These are phyloP conservation scores for Mohoua ochrocephala DNA, from an alignment of 2,113 vertebrate species.

Conservation along the genomic window DNA sequence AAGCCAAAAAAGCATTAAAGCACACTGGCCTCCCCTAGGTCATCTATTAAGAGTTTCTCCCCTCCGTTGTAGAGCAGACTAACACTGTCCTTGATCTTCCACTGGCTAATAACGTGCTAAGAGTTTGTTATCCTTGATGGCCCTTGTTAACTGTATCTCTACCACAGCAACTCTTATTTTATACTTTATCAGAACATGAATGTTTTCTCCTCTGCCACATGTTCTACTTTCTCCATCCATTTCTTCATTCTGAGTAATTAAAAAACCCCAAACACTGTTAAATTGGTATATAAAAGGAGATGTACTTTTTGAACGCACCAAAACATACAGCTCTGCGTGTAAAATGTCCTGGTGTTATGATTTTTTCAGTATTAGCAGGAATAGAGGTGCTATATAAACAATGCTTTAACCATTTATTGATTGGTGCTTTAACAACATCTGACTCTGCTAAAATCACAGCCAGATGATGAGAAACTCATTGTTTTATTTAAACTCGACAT, in stretches of 20 bases:
- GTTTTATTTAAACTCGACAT: not conserved
- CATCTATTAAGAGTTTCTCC: slow-evolving; percentile 12
- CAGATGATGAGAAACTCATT: not conserved
- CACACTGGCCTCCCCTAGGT: slow-evolving; percentile 14
- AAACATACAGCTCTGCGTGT: not conserved
- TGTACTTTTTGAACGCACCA: not conserved
- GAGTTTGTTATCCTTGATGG: not conserved
- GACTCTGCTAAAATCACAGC: slow-evolving; percentile 1
- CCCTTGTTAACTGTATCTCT: not conserved
- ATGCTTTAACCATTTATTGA: slow-evolving; percentile 35
- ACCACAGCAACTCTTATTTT: not conserved
- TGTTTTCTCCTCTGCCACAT: not conserved
- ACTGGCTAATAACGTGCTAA: not conserved
- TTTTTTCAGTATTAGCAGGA: slow-evolving; percentile 38
- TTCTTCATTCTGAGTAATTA: not conserved
- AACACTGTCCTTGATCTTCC: not conserved
- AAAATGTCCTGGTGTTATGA: slow-evolving; percentile 3
- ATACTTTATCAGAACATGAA: not conserved
- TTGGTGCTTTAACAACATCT: not conserved
- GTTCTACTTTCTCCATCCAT: not conserved
- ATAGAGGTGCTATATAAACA: slow-evolving; percentile 22
- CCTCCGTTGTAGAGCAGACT: not conserved
- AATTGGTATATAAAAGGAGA: not conserved
- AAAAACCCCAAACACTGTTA: not conserved
- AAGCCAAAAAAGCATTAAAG: slow-evolving; percentile 38